These are phyloP conservation scores for Natrix natrix DNA, from an alignment of 2,797 vertebrate genomes.

Conservation along the genomic window DNA sequence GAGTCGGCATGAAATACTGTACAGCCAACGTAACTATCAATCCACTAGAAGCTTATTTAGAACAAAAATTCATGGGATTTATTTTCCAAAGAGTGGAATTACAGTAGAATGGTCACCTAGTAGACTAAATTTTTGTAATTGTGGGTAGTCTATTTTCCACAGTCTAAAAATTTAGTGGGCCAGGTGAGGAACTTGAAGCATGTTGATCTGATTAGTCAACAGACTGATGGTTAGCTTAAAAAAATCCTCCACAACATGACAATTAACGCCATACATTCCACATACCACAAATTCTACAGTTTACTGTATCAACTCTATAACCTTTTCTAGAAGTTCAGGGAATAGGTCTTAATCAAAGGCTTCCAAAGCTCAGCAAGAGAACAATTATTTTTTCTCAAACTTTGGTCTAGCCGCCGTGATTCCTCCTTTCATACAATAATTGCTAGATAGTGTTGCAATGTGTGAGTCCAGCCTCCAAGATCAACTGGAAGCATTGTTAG, in stretches of 20 bases:
- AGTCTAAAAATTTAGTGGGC: background rate
- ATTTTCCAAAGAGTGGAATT: background rate
- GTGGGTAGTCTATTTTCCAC: background rate
- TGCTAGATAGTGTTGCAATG: background rate
- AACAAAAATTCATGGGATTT: background rate
- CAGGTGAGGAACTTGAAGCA: background rate
- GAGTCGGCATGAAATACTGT: background rate
- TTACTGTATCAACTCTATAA: background rate
- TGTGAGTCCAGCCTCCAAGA: background rate
- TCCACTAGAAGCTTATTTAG: background rate
- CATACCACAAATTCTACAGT: background rate
- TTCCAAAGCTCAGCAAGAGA: background rate
- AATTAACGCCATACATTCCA: background rate
- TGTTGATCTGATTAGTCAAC: background rate
- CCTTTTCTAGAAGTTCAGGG: background rate
- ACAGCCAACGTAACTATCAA: background rate
- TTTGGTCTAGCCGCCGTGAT: background rate
- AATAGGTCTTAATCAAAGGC: fast-evolving
- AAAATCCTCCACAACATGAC: background rate
- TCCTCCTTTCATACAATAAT: background rate
- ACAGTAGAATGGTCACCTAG: background rate
- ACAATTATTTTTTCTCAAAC: background rate
- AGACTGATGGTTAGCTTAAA: background rate
- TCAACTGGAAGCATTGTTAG: background rate
- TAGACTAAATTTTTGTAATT: background rate